phyloP scores from a whole-genome alignment of 2,888 invertebrate genomes.

The Coelopa pilipes region DNA sequence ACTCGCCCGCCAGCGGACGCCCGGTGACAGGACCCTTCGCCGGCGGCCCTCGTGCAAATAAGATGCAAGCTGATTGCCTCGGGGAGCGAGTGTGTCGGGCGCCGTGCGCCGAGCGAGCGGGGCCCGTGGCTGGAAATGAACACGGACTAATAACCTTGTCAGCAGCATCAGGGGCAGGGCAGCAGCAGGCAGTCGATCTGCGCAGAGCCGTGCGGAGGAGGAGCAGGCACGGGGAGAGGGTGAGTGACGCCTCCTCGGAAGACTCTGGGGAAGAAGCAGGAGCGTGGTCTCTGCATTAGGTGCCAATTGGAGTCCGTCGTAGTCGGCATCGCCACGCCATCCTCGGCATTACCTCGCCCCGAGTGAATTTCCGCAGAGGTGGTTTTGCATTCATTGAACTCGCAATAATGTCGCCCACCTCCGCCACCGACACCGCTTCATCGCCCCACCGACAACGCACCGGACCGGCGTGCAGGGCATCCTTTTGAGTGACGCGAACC shows the following conservation, averaged over 20 bases:
- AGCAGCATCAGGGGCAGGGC: constrained; percentile 29
- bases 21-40: no score
- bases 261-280: no score
- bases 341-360: no score
- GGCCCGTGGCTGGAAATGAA: constrained; percentile 44
- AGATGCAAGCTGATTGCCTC: constrained; percentile 47
- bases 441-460: no score
- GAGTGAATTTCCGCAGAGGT: not conserved
- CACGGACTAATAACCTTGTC: constrained; percentile 46
- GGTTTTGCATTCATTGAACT: constrained; percentile 17
- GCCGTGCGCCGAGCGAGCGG: not conserved
- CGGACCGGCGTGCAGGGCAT: no score
- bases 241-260: no score
- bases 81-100: constrained; percentile 42
- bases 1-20: not conserved
- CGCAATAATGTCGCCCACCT: constrained; percentile 17
- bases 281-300: no score
- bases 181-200: not conserved
- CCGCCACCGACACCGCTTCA: no score
- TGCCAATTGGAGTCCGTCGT: no score
- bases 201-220: not conserved
- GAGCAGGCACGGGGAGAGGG: not conserved
- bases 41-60: constrained; percentile 34
- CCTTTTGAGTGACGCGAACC: no score
- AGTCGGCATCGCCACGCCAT: no score